Percentiles rank a stretch among this genome's conserved stretches.
These are phyloP conservation scores for Lutjanus campechanus DNA, from an alignment of 2,797 vertebrate species.

Conservation along the genomic window DNA sequence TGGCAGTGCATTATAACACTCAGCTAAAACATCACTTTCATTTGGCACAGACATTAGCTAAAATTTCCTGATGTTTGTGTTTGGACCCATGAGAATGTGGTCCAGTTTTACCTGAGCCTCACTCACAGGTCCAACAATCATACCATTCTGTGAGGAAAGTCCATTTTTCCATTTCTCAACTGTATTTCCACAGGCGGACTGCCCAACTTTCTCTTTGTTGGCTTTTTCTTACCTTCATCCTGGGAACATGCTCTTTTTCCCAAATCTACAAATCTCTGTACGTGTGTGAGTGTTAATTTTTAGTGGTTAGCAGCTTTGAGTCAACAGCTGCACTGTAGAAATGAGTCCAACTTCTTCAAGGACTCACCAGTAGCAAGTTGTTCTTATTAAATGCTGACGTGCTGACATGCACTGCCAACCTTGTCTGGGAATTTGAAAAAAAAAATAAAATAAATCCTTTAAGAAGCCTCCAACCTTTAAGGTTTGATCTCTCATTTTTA, in stretches of 20 bases:
- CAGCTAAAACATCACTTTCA: conserved; percentile 24
- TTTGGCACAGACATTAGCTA: conserved; percentile 5
- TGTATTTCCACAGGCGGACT: conserved; percentile 14
- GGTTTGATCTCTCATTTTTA: conserved; percentile 21
- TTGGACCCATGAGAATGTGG: conserved; percentile 1
- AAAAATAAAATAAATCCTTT: conserved; percentile 8
- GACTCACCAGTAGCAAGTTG: conserved; percentile 18
- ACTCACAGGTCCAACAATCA: conserved; percentile 40
- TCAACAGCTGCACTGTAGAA: conserved; percentile 35
- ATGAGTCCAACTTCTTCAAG: conserved; percentile 33
- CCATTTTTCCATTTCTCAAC: conserved; percentile 16
- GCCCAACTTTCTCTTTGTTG: neutral
- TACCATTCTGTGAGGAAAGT: neutral
- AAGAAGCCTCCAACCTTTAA: conserved; percentile 28
- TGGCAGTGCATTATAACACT: neutral
- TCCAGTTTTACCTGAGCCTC: conserved; percentile 27
- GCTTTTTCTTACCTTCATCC: conserved; percentile 4
- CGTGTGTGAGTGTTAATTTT: neutral
- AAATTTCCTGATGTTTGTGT: conserved; percentile 13
- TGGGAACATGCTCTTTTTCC: conserved; percentile 16
- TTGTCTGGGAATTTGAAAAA: conserved; percentile 19
- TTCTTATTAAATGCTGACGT: conserved; percentile 33
- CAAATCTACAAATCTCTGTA: neutral
- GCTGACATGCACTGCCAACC: conserved; percentile 12
- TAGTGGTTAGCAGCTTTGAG: neutral